Evolutionary conservation across 1,140 invertebrate genomes (phyloP), one percentile per base, ranked within the genome.

Genomic region (Drosophila ercepeae): DNA sequence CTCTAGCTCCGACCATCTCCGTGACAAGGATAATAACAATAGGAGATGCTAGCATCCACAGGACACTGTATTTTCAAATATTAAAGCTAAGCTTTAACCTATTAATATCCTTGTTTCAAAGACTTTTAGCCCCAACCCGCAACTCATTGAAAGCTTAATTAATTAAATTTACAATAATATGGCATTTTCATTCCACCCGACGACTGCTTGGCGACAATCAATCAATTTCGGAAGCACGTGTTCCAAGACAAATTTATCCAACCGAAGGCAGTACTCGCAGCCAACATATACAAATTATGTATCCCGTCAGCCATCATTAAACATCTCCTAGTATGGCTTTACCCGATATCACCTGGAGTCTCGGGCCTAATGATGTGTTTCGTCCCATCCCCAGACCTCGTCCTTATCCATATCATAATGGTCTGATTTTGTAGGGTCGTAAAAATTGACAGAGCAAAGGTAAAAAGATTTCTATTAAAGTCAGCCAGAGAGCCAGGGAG

Each of bases 301-400:
- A 32, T 32, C 29, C 29, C 29, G 36, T 39, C 36, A 39, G 36
- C 36, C 36, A 39, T 39, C 36, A 39, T 39, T 39, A 39, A 39
- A 39, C 36, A 13, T 6, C n/a, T 6, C 13, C 13, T 13, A 39
- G 36, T 39, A 16, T 7, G 4, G 34, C 34, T 13, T 7, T 4
- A 8, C 36, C 36, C 13, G 36, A 14, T 32, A 29, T 11, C 36
- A 39, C 36, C 36, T 39, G 36, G 36, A 13, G 14, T 5, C 14
- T 39, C n/a, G 4, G 14, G 14, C 36, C 36, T 39, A 39, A 39
- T 39, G 36, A 39, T 13, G 36, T 39, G 36, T 39, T 39, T 13
- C 36, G 36, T 39, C 36, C 13, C 13, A 11, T 7, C 32, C n/a
- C 32, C 32, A 32, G 29, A 1, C n/a, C n/a, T n/a, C n/a, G 3